Conservation (phyloP, 2,113 vertebrate species). For the Gadus chalcogrammus region DNA sequence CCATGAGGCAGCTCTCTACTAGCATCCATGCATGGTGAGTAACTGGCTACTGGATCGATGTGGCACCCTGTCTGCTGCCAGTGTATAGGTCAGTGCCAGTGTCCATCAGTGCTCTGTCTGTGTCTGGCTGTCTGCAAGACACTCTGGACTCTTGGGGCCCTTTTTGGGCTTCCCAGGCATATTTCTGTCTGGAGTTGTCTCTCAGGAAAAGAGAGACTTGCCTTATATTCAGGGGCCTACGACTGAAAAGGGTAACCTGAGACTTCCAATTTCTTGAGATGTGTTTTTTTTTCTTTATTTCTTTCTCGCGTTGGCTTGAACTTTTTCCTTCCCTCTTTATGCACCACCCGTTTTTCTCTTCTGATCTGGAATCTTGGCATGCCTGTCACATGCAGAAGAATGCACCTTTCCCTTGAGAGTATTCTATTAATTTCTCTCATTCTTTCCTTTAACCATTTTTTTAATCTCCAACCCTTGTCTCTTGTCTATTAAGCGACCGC, state of each 20-base stretch:
- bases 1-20: slow-evolving; percentile 9
- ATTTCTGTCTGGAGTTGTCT: slow-evolving; percentile 30
- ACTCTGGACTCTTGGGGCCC: slow-evolving; percentile 28
- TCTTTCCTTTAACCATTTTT: neutral
- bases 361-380: slow-evolving; percentile 25
- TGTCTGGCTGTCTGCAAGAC: slow-evolving; percentile 26
- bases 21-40: neutral
- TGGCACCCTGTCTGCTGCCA: slow-evolving; percentile 12
- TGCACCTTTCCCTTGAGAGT: slow-evolving; percentile 31
- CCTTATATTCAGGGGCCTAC: slow-evolving; percentile 52
- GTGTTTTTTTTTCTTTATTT: slow-evolving; percentile 10
- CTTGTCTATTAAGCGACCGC: slow-evolving; percentile 19
- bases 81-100: slow-evolving; percentile 10
- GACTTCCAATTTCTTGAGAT: slow-evolving; percentile 32
- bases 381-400: slow-evolving; percentile 15
- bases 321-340: slow-evolving; percentile 10
- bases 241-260: slow-evolving; percentile 58
- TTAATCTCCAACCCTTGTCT: slow-evolving; percentile 29
- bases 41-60: neutral
- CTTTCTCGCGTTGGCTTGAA: slow-evolving; percentile 14
- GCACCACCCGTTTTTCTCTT: slow-evolving; percentile 32
- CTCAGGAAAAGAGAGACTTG: slow-evolving; percentile 46
- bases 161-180: slow-evolving; percentile 31
- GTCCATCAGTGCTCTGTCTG: neutral
- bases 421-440: slow-evolving; percentile 12